A percentile compares a stretch with the other conserved stretches of the same genome.
Conservation (phyloP, 2,113 vertebrate genomes). For the Delphinus delphis region DNA sequence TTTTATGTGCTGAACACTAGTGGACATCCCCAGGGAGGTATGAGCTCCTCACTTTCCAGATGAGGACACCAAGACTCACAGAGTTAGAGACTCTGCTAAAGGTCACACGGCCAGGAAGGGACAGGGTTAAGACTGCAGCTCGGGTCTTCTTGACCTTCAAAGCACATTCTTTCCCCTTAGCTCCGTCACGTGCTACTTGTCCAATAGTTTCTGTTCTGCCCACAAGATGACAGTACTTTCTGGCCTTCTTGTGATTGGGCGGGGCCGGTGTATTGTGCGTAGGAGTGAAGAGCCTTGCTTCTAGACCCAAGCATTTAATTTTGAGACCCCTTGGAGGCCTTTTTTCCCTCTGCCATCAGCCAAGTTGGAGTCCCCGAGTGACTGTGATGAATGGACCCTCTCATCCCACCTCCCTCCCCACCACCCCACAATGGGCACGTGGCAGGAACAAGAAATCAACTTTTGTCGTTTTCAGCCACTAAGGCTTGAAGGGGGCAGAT, state of each 20-base stretch:
- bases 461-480: neutral
- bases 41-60: neutral
- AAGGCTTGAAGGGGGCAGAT: neutral
- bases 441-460: neutral
- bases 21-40: neutral
- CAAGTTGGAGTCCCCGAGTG: neutral
- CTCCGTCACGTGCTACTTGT: neutral
- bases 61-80: neutral
- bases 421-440: neutral
- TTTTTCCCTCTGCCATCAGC: neutral
- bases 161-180: neutral
- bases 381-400: neutral
- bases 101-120: neutral
- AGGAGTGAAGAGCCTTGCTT: neutral
- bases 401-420: accelerated
- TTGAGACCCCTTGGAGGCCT: neutral
- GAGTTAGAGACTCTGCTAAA: neutral
- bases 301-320: neutral
- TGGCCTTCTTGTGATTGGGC: neutral
- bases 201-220: neutral
- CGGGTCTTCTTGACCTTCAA: neutral
- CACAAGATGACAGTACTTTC: neutral
- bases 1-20: neutral
- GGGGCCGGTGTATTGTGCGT: accelerated
- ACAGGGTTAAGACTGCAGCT: neutral